phyloP scores from a whole-genome alignment of 2,113 vertebrate genomes.

The Acanthisitta chloris region DNA sequence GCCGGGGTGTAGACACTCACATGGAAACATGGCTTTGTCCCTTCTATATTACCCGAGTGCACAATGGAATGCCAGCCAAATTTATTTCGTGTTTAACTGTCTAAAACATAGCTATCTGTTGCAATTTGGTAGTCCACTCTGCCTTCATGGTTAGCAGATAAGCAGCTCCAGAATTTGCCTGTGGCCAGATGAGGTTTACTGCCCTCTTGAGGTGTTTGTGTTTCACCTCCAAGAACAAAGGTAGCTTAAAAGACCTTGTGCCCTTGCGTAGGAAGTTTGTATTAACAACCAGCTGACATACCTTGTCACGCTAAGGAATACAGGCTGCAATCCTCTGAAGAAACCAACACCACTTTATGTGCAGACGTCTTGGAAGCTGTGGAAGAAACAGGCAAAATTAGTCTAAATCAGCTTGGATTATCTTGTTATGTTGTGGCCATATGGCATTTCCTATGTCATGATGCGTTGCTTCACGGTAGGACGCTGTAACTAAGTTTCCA shows the following conservation, averaged over 20 bases:
- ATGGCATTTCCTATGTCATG: fast-evolving
- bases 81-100: neutral
- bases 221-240: neutral
- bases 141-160: neutral
- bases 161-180: neutral
- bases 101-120: neutral
- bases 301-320: neutral
- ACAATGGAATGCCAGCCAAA: neutral
- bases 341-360: neutral
- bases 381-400: neutral
- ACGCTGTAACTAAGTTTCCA: neutral
- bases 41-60: neutral
- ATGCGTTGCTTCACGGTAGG: neutral
- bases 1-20: neutral
- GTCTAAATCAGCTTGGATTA: fast-evolving
- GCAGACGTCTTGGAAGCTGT: neutral
- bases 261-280: neutral
- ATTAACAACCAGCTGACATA: neutral
- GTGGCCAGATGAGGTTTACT: conserved; percentile 53
- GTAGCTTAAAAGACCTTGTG: neutral
- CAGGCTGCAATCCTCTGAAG: neutral
- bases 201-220: conserved; percentile 34
- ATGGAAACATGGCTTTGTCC: neutral
- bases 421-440: fast-evolving
- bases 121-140: neutral